Evolutionary conservation across 2,113 vertebrate genomes (phyloP).

Genomic region (Abramis brama): DNA sequence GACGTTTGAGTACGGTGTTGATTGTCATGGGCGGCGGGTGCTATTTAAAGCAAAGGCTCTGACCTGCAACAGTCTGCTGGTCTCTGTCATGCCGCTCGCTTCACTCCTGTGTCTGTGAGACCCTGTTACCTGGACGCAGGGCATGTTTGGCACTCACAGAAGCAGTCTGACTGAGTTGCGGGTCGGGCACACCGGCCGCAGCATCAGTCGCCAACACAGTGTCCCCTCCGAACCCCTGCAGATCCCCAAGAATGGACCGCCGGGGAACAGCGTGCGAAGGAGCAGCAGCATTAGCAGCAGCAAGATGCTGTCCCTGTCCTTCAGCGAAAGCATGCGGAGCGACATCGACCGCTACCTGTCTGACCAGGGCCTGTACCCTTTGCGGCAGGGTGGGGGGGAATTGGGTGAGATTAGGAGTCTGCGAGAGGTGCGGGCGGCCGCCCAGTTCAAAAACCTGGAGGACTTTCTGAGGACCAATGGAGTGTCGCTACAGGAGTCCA

Average conservation of each 20-base stretch:
- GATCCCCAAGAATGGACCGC: slow-evolving; percentile 68
- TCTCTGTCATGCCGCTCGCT: slow-evolving; percentile 44
- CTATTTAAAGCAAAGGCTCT: slow-evolving; percentile 62
- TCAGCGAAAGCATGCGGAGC: slow-evolving; percentile 87
- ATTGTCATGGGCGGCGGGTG: slow-evolving; percentile 52
- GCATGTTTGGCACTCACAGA: slow-evolving; percentile 68
- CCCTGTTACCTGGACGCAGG: slow-evolving; percentile 12
- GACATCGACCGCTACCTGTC: slow-evolving; percentile 84
- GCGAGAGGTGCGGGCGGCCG: slow-evolving; percentile 84
- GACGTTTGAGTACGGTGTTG: slow-evolving; percentile 49
- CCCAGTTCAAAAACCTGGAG: slow-evolving; percentile 88
- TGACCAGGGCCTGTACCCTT: slow-evolving; percentile 83
- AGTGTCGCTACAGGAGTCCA: slow-evolving; percentile 83
- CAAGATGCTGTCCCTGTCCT: slow-evolving; percentile 87
- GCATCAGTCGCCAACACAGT: slow-evolving; percentile 59
- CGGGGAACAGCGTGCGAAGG: slow-evolving; percentile 61
- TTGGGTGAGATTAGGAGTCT: slow-evolving; percentile 82
- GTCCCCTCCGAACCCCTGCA: slow-evolving; percentile 60
- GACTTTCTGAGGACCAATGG: slow-evolving; percentile 91
- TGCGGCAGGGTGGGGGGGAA: slow-evolving; percentile 77
- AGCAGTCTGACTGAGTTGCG: slow-evolving; percentile 61
- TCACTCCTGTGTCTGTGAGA: slow-evolving; percentile 23
- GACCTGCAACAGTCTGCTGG: slow-evolving; percentile 30
- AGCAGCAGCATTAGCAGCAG: slow-evolving; percentile 71
- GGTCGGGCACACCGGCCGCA: slow-evolving; percentile 48